Evolutionary conservation across 2,888 invertebrate genomes (phyloP).

Genomic region (Autographa pulchrina): DNA sequence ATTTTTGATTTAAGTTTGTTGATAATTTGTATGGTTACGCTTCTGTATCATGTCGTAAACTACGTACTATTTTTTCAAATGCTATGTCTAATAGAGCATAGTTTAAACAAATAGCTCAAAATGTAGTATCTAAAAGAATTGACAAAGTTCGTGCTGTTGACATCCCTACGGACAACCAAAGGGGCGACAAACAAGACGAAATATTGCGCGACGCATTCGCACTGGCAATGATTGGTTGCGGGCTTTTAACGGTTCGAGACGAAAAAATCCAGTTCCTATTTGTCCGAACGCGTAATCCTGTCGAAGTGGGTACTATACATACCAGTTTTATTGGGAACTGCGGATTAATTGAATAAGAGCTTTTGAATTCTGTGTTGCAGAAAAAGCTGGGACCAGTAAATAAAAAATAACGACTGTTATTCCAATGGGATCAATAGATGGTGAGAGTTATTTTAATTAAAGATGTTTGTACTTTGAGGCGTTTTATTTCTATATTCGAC

Average conservation of each 20-base stretch:
- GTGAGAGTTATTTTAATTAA: neutral
- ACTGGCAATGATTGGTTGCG: slow-evolving; percentile 55
- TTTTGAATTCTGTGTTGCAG: slow-evolving; percentile 1
- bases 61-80: no score
- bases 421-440: neutral
- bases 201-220: slow-evolving; percentile 47
- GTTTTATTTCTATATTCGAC: no score
- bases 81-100: no score
- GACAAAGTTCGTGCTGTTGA: slow-evolving; percentile 3
- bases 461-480: neutral
- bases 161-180: slow-evolving; percentile 45
- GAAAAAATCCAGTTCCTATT: neutral
- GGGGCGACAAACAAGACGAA: slow-evolving; percentile 37
- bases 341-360: slow-evolving; percentile 4
- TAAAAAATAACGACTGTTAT: neutral
- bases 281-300: neutral
- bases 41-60: no score
- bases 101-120: no score
- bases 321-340: neutral
- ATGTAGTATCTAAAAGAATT: neutral
- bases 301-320: neutral
- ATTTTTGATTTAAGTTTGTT: neutral
- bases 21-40: no score
- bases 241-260: slow-evolving; percentile 22
- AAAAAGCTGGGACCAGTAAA: neutral